Percentiles rank a stretch among this genome's conserved stretches.
These are phyloP conservation scores for Pleuronectes platessa DNA, from an alignment of 2,113 vertebrate genomes.

Conservation along the genomic window DNA sequence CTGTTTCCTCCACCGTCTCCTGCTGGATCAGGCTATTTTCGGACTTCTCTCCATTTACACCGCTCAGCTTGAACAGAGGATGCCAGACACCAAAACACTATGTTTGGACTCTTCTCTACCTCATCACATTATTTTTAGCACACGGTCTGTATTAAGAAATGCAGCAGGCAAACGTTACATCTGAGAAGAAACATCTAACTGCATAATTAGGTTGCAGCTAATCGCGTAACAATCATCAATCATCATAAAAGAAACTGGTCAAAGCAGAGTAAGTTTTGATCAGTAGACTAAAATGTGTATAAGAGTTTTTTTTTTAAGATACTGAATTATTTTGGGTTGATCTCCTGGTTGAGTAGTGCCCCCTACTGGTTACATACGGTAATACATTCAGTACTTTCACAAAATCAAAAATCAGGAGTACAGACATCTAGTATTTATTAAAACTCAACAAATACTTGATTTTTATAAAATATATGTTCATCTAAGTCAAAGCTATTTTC, in stretches of 20 bases:
- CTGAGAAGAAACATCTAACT: not conserved
- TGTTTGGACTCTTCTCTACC: slow-evolving; percentile 36
- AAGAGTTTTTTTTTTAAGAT: slow-evolving; percentile 8
- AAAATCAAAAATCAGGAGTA: not conserved
- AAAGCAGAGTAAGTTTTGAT: not conserved
- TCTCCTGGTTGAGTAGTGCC: slow-evolving; percentile 75
- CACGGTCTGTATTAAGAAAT: slow-evolving; percentile 3
- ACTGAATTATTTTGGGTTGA: not conserved
- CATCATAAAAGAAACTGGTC: not conserved
- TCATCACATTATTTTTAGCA: slow-evolving; percentile 42
- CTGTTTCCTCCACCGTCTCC: slow-evolving; percentile 54
- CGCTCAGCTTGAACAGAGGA: slow-evolving; percentile 41
- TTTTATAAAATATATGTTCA: not conserved
- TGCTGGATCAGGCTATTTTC: slow-evolving; percentile 51
- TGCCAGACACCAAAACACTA: slow-evolving; percentile 31
- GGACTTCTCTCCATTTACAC: slow-evolving; percentile 41
- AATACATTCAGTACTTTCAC: not conserved
- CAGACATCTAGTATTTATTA: not conserved
- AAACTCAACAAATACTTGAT: not conserved
- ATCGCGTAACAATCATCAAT: not conserved
- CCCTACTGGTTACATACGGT: slow-evolving; percentile 65
- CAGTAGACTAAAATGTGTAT: not conserved
- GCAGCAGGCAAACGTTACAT: not conserved
- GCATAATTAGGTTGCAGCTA: not conserved
- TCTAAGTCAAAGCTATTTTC: not conserved